Conservation (phyloP, 2,113 vertebrate species). For the Pseudois nayaur region DNA sequence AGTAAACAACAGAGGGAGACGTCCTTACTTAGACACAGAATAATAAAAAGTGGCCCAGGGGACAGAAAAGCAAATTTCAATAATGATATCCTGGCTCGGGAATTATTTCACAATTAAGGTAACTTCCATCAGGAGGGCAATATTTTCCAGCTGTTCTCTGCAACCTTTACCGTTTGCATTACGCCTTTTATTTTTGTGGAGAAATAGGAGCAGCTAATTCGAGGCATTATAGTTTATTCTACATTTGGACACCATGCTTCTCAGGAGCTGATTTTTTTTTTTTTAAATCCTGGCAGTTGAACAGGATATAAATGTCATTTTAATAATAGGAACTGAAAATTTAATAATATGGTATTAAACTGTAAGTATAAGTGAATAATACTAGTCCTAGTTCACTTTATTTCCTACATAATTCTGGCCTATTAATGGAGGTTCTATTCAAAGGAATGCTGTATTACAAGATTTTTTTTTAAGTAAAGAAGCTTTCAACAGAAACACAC, state of each 20-base stretch:
- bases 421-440: constrained; percentile 26
- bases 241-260: constrained; percentile 10
- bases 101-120: constrained; percentile 58
- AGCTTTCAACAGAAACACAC: constrained; percentile 18
- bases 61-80: constrained; percentile 63
- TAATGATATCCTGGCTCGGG: constrained; percentile 58
- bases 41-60: constrained; percentile 41
- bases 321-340: constrained; percentile 66
- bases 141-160: constrained; percentile 71
- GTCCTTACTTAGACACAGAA: constrained; percentile 43
- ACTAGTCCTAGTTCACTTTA: constrained; percentile 40
- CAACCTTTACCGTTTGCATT: constrained; percentile 43
- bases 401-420: constrained; percentile 24
- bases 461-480: background rate
- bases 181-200: constrained; percentile 40
- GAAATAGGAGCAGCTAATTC: constrained; percentile 58
- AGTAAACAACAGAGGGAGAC: constrained; percentile 65
- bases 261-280: constrained; percentile 54
- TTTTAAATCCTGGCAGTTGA: background rate
- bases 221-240: constrained; percentile 40
- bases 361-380: constrained; percentile 64
- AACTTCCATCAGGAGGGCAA: constrained; percentile 69
- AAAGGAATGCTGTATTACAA: background rate
- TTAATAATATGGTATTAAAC: constrained; percentile 61
- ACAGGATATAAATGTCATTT: constrained; percentile 60